phyloP scores from a whole-genome alignment of 2,113 vertebrate species.

The Tamias sibiricus region DNA sequence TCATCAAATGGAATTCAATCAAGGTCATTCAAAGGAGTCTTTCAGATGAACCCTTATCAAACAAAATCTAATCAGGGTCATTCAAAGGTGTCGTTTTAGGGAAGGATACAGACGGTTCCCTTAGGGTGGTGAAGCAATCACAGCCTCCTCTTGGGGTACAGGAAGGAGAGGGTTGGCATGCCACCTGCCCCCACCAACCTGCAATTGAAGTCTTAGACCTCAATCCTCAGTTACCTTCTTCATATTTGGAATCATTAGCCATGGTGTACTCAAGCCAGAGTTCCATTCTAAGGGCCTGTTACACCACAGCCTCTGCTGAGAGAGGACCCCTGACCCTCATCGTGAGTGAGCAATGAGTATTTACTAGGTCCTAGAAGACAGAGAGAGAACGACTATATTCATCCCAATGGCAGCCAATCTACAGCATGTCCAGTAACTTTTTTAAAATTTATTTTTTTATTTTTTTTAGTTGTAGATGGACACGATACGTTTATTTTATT shows the following conservation, averaged over 20 bases:
- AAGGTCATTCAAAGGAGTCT: neutral
- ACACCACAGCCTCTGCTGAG: neutral
- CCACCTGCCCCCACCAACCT: neutral
- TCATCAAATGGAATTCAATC: neutral
- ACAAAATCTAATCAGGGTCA: neutral
- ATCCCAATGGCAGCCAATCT: neutral
- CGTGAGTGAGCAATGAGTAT: neutral
- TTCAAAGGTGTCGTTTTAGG: neutral
- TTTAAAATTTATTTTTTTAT: no score
- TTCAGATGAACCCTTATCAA: neutral
- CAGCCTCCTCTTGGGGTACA: neutral
- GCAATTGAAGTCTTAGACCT: neutral
- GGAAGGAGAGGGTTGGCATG: neutral
- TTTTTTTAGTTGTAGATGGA: no score
- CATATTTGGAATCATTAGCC: neutral
- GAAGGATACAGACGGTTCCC: neutral
- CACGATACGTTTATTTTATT: no score
- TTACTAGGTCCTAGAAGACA: neutral
- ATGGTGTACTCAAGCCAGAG: neutral
- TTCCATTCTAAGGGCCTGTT: neutral
- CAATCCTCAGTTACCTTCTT: neutral
- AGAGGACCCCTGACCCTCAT: neutral
- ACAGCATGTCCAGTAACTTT: neutral
- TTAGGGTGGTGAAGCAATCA: neutral
- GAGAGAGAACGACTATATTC: neutral